phyloP scores from a whole-genome alignment of 1,140 invertebrate species.

The Ostrea edulis region DNA sequence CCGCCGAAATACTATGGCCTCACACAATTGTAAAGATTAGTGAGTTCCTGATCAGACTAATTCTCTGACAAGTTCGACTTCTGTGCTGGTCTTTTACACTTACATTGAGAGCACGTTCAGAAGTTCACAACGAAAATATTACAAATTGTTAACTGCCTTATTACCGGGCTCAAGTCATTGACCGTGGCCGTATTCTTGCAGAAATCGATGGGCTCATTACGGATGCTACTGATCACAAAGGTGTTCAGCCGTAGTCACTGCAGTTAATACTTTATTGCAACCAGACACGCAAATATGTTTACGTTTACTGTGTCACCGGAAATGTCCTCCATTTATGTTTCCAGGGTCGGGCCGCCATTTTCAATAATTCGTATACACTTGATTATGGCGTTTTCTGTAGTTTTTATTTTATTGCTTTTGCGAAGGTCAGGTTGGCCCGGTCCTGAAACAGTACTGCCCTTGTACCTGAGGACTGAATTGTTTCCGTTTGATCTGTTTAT shows the following conservation, averaged over 20 bases:
- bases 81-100: background rate
- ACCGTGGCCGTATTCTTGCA: background rate
- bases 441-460: slow-evolving; percentile 61
- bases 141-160: background rate
- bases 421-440: slow-evolving; percentile 55
- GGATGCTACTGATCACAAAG: background rate
- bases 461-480: slow-evolving; percentile 53
- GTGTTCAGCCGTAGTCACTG: background rate
- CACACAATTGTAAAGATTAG: background rate
- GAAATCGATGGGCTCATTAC: background rate
- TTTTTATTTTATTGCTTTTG: background rate
- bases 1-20: too few species aligned
- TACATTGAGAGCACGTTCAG: background rate
- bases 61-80: background rate
- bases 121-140: background rate
- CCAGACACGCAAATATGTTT: background rate
- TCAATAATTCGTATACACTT: background rate
- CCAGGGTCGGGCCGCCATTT: background rate
- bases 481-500: slow-evolving; percentile 53
- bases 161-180: background rate
- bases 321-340: background rate
- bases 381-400: background rate
- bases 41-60: background rate
- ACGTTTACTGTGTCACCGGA: background rate
- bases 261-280: background rate